These are phyloP conservation scores for Electrona antarctica DNA, from an alignment of 2,113 vertebrate species.

Conservation along the genomic window DNA sequence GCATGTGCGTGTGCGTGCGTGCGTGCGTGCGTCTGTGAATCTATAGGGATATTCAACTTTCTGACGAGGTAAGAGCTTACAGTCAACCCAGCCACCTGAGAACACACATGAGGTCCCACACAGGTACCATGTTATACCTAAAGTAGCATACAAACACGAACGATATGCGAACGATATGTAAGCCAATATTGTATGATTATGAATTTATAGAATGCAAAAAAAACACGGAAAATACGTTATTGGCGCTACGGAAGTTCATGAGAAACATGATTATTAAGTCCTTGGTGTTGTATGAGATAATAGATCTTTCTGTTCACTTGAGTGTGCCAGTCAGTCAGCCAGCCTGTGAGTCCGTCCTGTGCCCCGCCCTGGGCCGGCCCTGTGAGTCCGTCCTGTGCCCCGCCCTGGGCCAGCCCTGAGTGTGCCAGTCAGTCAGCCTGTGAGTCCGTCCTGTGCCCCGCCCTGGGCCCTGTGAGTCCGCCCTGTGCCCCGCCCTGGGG, in stretches of 20 bases:
- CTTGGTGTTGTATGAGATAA: neutral
- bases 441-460: too few relatives aligned
- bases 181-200: too few relatives aligned
- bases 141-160: too few relatives aligned
- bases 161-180: neutral
- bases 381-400: neutral
- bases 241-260: too few relatives aligned
- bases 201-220: too few relatives aligned
- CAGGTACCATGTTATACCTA: constrained; percentile 76
- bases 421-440: too few relatives aligned
- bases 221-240: too few relatives aligned
- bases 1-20: too few relatives aligned
- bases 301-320: constrained; percentile 62
- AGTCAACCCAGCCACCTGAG: constrained; percentile 90
- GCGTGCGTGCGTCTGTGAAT: neutral
- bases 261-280: too few relatives aligned
- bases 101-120: constrained; percentile 88
- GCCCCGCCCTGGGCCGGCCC: constrained; percentile 14
- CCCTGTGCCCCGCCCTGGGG: too few relatives aligned
- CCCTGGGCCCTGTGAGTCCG: neutral
- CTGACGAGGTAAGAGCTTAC: constrained; percentile 86
- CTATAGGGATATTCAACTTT: constrained; percentile 85
- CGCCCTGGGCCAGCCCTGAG: too few relatives aligned
- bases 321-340: constrained; percentile 60
- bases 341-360: constrained; percentile 21